phyloP scores from a whole-genome alignment of 2,113 vertebrate genomes.

The Gambusia affinis region DNA sequence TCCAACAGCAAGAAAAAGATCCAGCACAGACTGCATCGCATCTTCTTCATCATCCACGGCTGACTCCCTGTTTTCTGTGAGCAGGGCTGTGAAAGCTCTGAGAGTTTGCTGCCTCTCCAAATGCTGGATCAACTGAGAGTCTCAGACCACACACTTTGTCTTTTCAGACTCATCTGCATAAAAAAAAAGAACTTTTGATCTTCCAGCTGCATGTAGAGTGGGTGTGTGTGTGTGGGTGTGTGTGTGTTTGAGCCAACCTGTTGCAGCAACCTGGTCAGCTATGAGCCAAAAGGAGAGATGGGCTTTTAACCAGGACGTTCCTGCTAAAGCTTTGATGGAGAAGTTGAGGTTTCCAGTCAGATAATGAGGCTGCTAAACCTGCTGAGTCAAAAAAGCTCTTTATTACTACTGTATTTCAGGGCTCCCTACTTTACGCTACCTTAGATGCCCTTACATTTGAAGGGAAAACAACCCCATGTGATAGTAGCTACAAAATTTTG shows the following conservation, averaged over 20 bases:
- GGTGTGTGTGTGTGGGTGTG: conserved; percentile 1
- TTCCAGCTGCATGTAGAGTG: conserved; percentile 37
- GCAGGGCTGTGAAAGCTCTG: conserved; percentile 27
- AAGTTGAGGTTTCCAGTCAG: conserved; percentile 35
- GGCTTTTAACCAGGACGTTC: conserved; percentile 51
- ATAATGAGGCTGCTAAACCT: background rate
- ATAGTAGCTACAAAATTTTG: too few relatives aligned
- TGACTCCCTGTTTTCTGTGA: conserved; percentile 9
- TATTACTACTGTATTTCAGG: background rate
- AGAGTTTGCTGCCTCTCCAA: conserved; percentile 43
- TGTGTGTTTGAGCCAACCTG: conserved; percentile 36
- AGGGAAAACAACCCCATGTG: too few relatives aligned
- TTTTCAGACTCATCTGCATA: conserved; percentile 40
- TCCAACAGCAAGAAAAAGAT: conserved; percentile 65
- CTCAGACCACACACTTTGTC: conserved; percentile 56
- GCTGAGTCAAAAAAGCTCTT: background rate
- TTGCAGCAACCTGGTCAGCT: conserved; percentile 46
- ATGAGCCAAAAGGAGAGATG: conserved; percentile 54
- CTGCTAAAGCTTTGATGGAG: conserved; percentile 50
- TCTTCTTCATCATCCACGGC: conserved; percentile 40
- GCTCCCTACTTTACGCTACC: background rate
- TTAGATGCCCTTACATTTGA: too few relatives aligned
- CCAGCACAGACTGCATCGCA: conserved; percentile 48
- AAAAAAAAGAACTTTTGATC: conserved; percentile 50
- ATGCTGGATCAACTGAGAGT: conserved; percentile 48